phyloP scores from a whole-genome alignment of 23 tunicate species.

The Botrylloides violaceus region DNA sequence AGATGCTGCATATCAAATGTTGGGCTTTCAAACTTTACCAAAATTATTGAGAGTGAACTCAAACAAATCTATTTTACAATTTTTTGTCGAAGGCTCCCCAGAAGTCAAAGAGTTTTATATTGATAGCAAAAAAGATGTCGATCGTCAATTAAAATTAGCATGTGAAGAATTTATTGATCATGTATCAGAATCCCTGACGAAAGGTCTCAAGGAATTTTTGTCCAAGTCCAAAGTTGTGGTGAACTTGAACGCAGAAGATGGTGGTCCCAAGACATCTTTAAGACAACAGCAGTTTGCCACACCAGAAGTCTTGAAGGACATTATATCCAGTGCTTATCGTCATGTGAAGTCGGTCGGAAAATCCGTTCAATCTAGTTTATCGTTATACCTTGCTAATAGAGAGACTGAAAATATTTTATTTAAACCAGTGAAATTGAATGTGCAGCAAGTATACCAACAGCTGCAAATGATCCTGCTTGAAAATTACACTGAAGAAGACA shows the following conservation, averaged over 20 bases:
- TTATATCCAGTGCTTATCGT: conserved; percentile 62
- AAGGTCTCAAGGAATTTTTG: conserved; percentile 17
- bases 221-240: conserved; percentile 32
- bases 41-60: conserved; percentile 64
- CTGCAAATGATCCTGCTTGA: conserved; percentile 44
- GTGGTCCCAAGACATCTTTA: conserved; percentile 20
- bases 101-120: conserved; percentile 92
- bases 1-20: conserved; percentile 26
- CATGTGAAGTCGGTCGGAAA: conserved; percentile 41
- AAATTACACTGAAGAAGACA: conserved; percentile 77
- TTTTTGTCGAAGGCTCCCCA: conserved; percentile 82
- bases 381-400: conserved; percentile 81
- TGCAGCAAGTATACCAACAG: conserved; percentile 66
- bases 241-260: conserved; percentile 48
- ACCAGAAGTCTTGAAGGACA: conserved; percentile 52
- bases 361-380: conserved; percentile 38
- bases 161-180: conserved; percentile 87
- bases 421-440: conserved; percentile 74
- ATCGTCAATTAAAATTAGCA: conserved; percentile 70
- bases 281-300: conserved; percentile 61
- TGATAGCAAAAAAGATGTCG: conserved; percentile 97
- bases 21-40: conserved; percentile 25
- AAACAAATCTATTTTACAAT: conserved; percentile 63
- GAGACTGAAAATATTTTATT: conserved; percentile 94
- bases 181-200: conserved; percentile 32